phyloP scores from a whole-genome alignment of 2,797 vertebrate genomes.

The Hapalemur alaotrensis region DNA sequence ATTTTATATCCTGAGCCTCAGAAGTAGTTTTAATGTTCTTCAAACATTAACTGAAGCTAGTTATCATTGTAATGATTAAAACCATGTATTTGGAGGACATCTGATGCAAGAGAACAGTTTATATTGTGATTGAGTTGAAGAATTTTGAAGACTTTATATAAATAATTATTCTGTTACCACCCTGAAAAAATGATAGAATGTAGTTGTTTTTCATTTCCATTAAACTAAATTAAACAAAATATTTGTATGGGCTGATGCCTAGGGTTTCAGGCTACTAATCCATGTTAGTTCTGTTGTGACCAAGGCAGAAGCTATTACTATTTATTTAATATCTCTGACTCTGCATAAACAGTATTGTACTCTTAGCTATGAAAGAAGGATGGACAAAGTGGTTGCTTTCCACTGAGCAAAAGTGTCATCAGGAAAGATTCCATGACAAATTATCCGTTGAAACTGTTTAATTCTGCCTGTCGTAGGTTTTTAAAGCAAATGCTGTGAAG shows the following conservation, averaged over 20 bases:
- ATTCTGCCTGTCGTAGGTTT: neutral
- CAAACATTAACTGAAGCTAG: neutral
- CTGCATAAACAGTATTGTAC: neutral
- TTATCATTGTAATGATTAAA: conserved; percentile 8
- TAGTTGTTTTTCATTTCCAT: neutral
- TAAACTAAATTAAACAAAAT: neutral
- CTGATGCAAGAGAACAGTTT: neutral
- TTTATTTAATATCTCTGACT: neutral
- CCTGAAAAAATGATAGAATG: neutral
- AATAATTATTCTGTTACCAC: neutral
- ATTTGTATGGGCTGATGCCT: neutral
- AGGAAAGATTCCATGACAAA: neutral
- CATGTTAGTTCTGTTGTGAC: neutral
- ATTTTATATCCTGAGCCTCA: neutral
- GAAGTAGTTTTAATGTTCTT: conserved; percentile 11
- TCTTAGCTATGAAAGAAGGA: neutral
- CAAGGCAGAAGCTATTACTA: neutral
- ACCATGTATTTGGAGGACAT: neutral
- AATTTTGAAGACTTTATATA: neutral
- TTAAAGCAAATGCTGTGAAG: neutral
- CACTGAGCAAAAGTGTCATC: neutral
- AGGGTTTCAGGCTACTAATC: neutral
- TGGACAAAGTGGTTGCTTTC: neutral
- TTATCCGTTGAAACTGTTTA: neutral
- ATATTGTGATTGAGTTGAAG: neutral